Base-by-base conservation (phyloP, 2,113 vertebrate genomes). In the Ceyx melanurus region DNA sequence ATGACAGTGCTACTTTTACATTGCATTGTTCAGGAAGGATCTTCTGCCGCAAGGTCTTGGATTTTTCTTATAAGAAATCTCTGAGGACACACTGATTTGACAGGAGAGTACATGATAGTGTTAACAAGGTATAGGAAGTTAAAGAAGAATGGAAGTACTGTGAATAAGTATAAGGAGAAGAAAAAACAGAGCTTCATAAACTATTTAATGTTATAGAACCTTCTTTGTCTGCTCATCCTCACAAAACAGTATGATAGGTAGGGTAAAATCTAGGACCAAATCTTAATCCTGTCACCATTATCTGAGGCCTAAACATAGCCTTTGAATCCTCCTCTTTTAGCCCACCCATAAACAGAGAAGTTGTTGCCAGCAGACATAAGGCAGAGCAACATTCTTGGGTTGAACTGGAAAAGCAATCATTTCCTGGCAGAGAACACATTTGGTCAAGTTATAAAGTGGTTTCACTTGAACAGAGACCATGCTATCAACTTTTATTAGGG, bases 401-500 rank as follows among this genome's bases (percentile, higher is more conserved):
- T 83, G 86, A 92, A 89, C 75, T 97, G 94, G 95, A 92, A 97
- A 97, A 96, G 96, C 96, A 96, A 65, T 96, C 87, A 94, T 96
- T 96, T 97, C 97, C 97, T 97, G 97, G 96, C 94, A 88, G 84
- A 94, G 94, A 97, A 89, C 93, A 92, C 68, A 67, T 70, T 94
- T 79, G 88, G 89, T 95, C 86, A 58, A 66, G 89, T 95, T 96
- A 85, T 97, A 95, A 95, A 96, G 95, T 92, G 82, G 91, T 95
- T 97, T 97, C 91, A 68, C 77, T 89, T 91, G 92, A 94, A 92
- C 97, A 96, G 96, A 96, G 94, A 76, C 88, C 12, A 7, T 6
- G 86, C 95, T 95, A 92, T 97, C 90, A 88, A 87, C 92, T 97
- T 97, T 97, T 97, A 97, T 97, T 94, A 95, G 95, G 54, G 83